Percentiles rank a stretch among this genome's conserved stretches.
These are phyloP conservation scores for Lymantria dispar DNA, from an alignment of 2,888 invertebrate species.

Conservation along the genomic window DNA sequence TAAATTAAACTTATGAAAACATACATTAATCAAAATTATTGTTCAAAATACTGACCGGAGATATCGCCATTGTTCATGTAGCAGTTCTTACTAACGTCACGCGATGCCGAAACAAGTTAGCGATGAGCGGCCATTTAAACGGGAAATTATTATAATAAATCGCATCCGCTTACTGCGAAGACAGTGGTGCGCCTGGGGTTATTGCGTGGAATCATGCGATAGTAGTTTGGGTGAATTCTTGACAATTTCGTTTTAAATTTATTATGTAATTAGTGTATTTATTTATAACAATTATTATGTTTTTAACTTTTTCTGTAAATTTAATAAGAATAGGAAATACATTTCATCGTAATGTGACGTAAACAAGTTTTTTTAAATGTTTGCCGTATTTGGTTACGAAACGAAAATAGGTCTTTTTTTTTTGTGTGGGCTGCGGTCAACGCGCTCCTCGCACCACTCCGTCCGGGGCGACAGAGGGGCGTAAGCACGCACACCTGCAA, in stretches of 20 bases:
- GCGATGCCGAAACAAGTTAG: constrained; percentile 33
- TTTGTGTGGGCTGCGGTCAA: no score
- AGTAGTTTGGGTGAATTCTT: constrained; percentile 41
- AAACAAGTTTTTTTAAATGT: no score
- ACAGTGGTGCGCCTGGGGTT: constrained; percentile 50
- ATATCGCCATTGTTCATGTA: constrained; percentile 28
- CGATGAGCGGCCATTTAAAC: constrained; percentile 48
- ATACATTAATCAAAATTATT: constrained; percentile 15
- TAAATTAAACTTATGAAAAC: neutral
- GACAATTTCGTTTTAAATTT: neutral
- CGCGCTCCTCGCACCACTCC: no score
- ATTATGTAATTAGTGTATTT: neutral
- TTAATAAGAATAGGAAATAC: no score
- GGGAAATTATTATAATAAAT: constrained; percentile 68
- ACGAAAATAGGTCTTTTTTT: no score
- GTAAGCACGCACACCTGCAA: no score
- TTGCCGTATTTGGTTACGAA: no score
- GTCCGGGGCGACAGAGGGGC: no score
- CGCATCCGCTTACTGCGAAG: constrained; percentile 57
- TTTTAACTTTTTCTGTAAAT: no score
- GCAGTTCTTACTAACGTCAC: constrained; percentile 38
- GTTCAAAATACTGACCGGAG: constrained; percentile 21
- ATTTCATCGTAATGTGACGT: no score
- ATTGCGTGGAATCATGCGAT: constrained; percentile 62
- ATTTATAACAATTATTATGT: no score